Evolutionary conservation across 2,888 invertebrate genomes (phyloP).

Genomic region (Drosophila histrio): DNA sequence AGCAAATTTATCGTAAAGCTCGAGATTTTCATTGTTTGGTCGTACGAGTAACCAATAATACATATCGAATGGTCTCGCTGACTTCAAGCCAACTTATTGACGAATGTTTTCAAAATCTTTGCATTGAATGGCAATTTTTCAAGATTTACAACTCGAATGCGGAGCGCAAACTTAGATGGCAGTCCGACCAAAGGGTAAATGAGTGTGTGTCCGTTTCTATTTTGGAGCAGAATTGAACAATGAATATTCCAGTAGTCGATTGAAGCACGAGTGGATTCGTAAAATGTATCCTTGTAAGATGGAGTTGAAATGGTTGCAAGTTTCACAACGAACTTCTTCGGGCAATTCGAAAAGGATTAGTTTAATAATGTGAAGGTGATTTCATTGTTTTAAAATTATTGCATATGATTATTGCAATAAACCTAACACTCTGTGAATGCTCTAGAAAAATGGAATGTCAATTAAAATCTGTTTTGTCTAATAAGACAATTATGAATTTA

Average conservation of each 20-base stretch:
- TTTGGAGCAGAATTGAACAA: constrained; percentile 46
- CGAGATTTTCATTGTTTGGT: constrained; percentile 40
- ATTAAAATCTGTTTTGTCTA: too few relatives aligned
- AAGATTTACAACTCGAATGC: constrained; percentile 77
- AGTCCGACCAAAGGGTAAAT: constrained; percentile 4
- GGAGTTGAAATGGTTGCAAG: constrained; percentile 66
- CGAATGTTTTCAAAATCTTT: constrained; percentile 73
- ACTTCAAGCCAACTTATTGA: constrained; percentile 60
- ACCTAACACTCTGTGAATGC: too few relatives aligned
- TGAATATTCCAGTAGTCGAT: constrained; percentile 37
- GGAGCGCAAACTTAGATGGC: constrained; percentile 22
- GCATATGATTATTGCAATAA: too few relatives aligned
- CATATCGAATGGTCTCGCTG: constrained; percentile 32
- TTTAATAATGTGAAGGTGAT: constrained; percentile 60
- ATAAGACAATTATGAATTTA: too few relatives aligned
- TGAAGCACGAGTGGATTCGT: constrained; percentile 11
- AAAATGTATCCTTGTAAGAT: constrained; percentile 57
- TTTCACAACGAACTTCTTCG: constrained; percentile 46
- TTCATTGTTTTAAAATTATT: too few relatives aligned
- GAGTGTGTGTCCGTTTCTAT: neutral
- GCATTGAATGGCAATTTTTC: constrained; percentile 81
- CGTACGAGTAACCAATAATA: constrained; percentile 33
- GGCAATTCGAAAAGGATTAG: constrained; percentile 46
- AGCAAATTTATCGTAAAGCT: constrained; percentile 44
- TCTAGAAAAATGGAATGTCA: too few relatives aligned